Evolutionary conservation across 2,888 invertebrate species (phyloP).

Genomic region (Neuroscelio doddi): DNA sequence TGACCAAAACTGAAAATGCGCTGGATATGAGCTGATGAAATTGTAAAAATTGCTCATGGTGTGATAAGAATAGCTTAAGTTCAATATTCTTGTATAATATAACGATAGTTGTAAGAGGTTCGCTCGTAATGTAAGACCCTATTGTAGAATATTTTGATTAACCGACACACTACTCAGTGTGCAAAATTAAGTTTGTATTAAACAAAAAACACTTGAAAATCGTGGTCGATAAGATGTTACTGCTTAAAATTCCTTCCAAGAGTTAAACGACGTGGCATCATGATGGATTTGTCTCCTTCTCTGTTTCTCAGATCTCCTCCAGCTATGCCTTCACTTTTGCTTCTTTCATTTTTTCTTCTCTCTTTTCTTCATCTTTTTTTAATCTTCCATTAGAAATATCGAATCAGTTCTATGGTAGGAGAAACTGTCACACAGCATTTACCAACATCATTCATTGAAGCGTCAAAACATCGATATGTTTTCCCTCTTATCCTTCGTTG

Average conservation of each 20-base stretch:
- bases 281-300: constrained; percentile 56
- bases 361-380: constrained; percentile 7
- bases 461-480: constrained; percentile 57
- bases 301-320: too few species aligned
- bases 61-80: neutral
- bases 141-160: constrained; percentile 56
- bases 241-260: constrained; percentile 64
- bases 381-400: constrained; percentile 17
- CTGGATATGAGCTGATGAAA: too few species aligned
- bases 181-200: constrained; percentile 63
- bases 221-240: constrained; percentile 58
- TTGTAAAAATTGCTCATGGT: neutral
- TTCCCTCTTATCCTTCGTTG: neutral
- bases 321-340: neutral
- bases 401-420: constrained; percentile 48
- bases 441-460: constrained; percentile 56
- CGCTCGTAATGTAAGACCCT: neutral
- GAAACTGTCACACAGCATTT: constrained; percentile 57
- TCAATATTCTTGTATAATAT: constrained; percentile 22
- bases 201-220: constrained; percentile 59
- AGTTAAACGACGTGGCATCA: constrained; percentile 59
- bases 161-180: constrained; percentile 66
- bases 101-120: constrained; percentile 37
- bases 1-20: neutral
- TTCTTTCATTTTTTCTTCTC: neutral